A percentile compares a stretch with the other conserved stretches of the same genome.
phyloP scores from a whole-genome alignment of 23 tunicate genomes.

The Aplidium turbinatum region DNA sequence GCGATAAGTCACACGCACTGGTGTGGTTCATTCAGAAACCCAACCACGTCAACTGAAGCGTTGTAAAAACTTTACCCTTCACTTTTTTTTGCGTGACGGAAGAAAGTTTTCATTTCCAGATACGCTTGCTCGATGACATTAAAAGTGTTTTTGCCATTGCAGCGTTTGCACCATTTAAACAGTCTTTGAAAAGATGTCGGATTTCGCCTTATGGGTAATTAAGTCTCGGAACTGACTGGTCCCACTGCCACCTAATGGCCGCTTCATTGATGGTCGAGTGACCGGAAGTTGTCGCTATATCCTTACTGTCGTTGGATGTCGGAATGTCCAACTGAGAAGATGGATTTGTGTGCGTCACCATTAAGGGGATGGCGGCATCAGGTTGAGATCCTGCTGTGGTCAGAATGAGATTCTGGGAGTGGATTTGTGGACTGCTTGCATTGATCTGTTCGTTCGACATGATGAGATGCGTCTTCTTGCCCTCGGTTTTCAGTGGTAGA shows the following conservation, averaged over 20 bases:
- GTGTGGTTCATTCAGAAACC: no score
- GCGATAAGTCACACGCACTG: no score
- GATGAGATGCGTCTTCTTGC: neutral
- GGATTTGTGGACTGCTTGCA: neutral
- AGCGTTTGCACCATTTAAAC: neutral
- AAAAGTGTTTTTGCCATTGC: no score
- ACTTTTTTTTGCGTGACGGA: no score
- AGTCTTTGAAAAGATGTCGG: no score
- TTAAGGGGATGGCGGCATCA: neutral
- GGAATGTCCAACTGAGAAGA: neutral
- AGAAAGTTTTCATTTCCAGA: no score
- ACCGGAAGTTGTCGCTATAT: neutral
- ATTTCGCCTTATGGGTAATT: constrained; percentile 68
- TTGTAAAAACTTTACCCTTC: no score
- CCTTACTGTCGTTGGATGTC: neutral
- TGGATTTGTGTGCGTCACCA: neutral
- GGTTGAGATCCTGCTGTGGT: constrained; percentile 9
- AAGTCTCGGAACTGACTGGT: constrained; percentile 69
- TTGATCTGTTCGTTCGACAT: neutral
- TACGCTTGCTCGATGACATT: no score
- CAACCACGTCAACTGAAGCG: no score
- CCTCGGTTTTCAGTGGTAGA: constrained; percentile 2
- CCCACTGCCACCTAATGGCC: constrained; percentile 93
- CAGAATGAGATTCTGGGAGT: constrained; percentile 9
- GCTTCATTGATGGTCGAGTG: constrained; percentile 86